A percentile compares a stretch with the other conserved stretches of the same genome.
Conservation (phyloP, 2,113 vertebrate species). For the Platysternon megacephalum region DNA sequence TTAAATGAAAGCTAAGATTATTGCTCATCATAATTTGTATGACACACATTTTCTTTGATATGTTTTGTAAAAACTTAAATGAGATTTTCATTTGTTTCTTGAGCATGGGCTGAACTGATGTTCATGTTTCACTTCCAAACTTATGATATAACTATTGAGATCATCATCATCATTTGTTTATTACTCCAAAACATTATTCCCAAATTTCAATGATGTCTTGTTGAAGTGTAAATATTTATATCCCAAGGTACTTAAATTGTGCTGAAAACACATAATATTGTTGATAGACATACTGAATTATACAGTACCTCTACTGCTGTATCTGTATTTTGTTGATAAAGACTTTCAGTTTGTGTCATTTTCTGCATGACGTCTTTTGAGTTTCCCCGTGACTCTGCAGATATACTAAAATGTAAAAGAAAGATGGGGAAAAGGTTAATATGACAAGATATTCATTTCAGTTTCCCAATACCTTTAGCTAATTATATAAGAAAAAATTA, state of each 20-base stretch:
- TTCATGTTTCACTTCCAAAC: not conserved
- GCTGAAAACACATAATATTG: not conserved
- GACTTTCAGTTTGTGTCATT: constrained; percentile 32
- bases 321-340: constrained; percentile 49
- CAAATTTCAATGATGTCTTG: not conserved
- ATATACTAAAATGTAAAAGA: constrained; percentile 58
- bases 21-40: not conserved
- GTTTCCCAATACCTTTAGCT: not conserved
- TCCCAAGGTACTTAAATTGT: not conserved
- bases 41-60: not conserved
- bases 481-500: not conserved
- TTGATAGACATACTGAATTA: not conserved
- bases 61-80: not conserved
- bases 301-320: constrained; percentile 70
- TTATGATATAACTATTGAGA: not conserved
- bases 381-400: constrained; percentile 24
- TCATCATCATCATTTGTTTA: not conserved
- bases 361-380: constrained; percentile 49
- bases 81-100: not conserved
- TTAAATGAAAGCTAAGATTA: not conserved
- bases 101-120: not conserved
- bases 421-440: not conserved
- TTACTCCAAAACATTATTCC: not conserved
- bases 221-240: not conserved
- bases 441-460: not conserved